phyloP scores from a whole-genome alignment of 92 coral and sea anemone species.

The Actinernus sp. region DNA sequence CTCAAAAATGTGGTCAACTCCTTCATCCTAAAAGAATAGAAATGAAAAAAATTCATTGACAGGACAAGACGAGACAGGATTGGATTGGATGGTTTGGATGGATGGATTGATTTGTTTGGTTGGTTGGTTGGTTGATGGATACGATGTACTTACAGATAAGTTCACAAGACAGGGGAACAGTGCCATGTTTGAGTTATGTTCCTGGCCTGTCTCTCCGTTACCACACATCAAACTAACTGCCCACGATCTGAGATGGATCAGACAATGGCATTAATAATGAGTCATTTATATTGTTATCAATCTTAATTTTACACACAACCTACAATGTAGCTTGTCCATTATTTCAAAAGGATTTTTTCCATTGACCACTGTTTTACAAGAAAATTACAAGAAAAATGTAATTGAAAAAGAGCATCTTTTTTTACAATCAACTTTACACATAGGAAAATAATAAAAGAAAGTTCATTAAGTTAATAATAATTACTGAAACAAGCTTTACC shows the following conservation, averaged over 20 bases:
- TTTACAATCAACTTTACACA: no score
- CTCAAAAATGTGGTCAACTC: constrained; percentile 81
- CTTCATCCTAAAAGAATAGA: constrained; percentile 67
- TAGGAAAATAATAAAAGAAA: no score
- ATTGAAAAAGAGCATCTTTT: no score
- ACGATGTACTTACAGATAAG: background rate
- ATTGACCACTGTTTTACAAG: background rate
- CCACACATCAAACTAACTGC: constrained; percentile 86
- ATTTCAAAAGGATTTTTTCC: background rate
- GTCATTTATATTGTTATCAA: no score
- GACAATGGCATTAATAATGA: no score
- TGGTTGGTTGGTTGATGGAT: background rate
- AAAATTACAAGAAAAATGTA: no score
- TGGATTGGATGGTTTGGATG: background rate
- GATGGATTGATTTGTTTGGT: background rate
- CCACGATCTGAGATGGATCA: constrained; percentile 86
- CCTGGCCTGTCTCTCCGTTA: constrained; percentile 87
- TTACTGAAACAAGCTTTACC: no score
- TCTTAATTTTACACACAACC: no score
- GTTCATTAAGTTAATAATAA: no score
- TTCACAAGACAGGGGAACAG: constrained; percentile 78
- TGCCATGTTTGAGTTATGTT: constrained; percentile 78
- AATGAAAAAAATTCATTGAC: background rate
- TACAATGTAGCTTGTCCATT: background rate
- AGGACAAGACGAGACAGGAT: background rate